These are phyloP conservation scores for Neodontobutis hainanensis DNA, from an alignment of 2,113 vertebrate species.

Conservation along the genomic window DNA sequence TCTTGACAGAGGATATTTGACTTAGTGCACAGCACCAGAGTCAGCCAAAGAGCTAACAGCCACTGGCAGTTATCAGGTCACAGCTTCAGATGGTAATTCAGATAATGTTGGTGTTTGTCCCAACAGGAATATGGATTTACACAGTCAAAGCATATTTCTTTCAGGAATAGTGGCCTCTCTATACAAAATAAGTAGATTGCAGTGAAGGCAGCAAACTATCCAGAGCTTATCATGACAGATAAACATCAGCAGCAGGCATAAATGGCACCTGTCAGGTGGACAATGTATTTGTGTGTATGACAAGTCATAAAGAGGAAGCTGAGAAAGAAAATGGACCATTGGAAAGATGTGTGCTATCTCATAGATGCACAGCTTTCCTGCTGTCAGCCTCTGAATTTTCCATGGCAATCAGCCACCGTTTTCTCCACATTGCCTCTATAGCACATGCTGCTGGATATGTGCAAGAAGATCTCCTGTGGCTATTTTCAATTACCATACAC, in stretches of 20 bases:
- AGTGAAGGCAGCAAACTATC: constrained; percentile 23
- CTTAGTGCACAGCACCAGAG: neutral
- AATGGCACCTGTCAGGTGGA: constrained; percentile 44
- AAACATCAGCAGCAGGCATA: constrained; percentile 35
- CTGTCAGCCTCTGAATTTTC: constrained; percentile 42
- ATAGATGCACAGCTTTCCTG: constrained; percentile 25
- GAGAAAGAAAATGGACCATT: constrained; percentile 38
- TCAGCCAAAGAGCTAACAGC: constrained; percentile 4
- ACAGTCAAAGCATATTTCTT: constrained; percentile 23
- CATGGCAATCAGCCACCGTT: constrained; percentile 38
- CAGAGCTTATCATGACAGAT: constrained; percentile 43
- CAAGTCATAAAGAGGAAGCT: constrained; percentile 9
- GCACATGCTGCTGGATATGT: constrained; percentile 53
- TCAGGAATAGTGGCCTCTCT: constrained; percentile 12
- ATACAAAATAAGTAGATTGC: constrained; percentile 17
- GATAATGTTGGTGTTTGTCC: constrained; percentile 25
- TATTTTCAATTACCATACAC: constrained; percentile 76
- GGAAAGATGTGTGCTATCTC: constrained; percentile 27
- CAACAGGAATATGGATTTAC: constrained; percentile 30
- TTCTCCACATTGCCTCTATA: constrained; percentile 53
- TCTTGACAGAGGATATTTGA: constrained; percentile 4
- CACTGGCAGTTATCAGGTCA: constrained; percentile 12
- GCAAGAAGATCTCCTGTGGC: constrained; percentile 67
- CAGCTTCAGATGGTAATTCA: constrained; percentile 18
- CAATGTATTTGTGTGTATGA: constrained; percentile 7